Conservation (phyloP, 2,888 invertebrate species). For the Suillia variegata region DNA sequence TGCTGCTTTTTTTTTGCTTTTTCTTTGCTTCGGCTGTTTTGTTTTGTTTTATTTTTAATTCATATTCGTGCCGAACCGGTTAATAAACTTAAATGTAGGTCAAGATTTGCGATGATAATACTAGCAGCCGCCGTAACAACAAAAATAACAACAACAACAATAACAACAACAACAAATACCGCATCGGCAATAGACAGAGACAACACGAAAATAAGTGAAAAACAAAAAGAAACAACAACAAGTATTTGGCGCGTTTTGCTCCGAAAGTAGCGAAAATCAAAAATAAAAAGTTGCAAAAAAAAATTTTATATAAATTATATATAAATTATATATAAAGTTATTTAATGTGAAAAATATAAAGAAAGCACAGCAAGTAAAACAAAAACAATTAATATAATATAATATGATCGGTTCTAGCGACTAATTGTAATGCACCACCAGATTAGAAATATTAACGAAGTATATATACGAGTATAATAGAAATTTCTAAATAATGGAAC, state of each 20-base stretch:
- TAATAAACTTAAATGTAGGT: conserved; percentile 57
- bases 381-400: conserved; percentile 6
- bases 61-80: conserved; percentile 48
- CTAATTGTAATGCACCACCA: no score
- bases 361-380: conserved; percentile 3
- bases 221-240: background rate
- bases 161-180: conserved; percentile 1
- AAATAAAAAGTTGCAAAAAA: background rate
- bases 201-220: conserved; percentile 3
- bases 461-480: no score
- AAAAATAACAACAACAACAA: conserved; percentile 9
- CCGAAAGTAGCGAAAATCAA: background rate
- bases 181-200: background rate
- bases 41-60: conserved; percentile 26
- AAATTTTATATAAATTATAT: no score
- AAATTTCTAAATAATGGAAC: no score
- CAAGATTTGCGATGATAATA: conserved; percentile 56
- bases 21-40: conserved; percentile 5
- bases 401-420: no score
- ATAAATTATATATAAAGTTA: background rate
- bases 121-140: conserved; percentile 12
- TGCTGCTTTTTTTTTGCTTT: background rate
- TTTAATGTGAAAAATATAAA: background rate
- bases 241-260: background rate
- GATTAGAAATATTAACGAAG: no score